Base-by-base conservation (phyloP, 2,797 vertebrate species). In the Chaunax sp. region DNA sequence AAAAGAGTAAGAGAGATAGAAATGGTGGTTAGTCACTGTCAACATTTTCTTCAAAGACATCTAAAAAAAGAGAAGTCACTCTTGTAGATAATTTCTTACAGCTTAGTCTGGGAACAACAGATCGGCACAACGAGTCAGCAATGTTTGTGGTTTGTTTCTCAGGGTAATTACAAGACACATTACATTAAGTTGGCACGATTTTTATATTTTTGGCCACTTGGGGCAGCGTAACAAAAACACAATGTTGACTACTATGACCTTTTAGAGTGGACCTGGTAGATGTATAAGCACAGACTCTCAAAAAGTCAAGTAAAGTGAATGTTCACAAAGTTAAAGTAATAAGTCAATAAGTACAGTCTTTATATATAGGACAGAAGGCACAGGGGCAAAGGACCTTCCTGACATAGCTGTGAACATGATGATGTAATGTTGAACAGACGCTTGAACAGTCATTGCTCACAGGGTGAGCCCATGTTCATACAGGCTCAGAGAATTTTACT, bases 371-470 rank as follows among this genome's bases (percentile, higher is more conserved):
- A 66, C 28, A 72, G 26, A 69, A 57, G 46, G 54, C 6, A 41
- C 51, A 7, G 33, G 59, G 37, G 68, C 64, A 54, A 71, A 79
- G 49, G 35, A 62, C 22, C 52, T 20, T 53, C 14, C 28, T 83
- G 75, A 69, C 71, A 72, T 81, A 13, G 49, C 70, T 46, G 28
- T 62, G 49, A 74, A 50, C 41, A 49, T 3, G 18, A 56, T 84
- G 72, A 83, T 77, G 81, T 85, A 78, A 88, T 56, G 37, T 53
- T 54, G 26, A 61, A 49, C 69, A 82, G 80, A 71, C 75, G 58
- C 78, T 75, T 64, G 16, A 68, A 55, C 60, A 64, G 28, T 16
- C 18, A 13, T 3, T 1, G 41, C 51, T 61, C 55, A 66, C 46
- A 53, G 50, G 49, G 45, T 62, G 72, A 70, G 46, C 25, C 28